Base-by-base conservation (phyloP, 1,140 invertebrate species). In the Drosophila setifemur region DNA sequence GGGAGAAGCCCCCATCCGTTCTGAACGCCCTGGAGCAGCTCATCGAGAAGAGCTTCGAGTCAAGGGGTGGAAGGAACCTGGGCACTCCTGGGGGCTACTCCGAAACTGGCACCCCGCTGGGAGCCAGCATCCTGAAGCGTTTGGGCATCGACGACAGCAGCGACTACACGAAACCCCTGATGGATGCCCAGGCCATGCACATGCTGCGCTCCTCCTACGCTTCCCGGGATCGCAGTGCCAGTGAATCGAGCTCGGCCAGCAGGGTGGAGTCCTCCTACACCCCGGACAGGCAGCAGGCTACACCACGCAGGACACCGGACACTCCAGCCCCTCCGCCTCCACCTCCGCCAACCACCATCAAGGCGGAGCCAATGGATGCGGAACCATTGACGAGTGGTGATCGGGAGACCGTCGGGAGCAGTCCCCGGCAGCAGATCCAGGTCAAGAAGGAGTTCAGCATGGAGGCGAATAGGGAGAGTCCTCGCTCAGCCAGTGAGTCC, bases 21-120 rank as follows among this genome's bases (percentile, higher is more conserved):
- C 91, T 98, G 2, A 98, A 97, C 90, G 97, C 97, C 4, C 97
- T 99, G 76, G 97, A 99, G 91, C 98, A 98, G 87, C 92, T 99
- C 55, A 99, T 99, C 89, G 97, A 98, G 89, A 98, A 98, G 90
- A 98, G 97, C 91, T 99, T 99, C 89, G 97, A 98, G 86, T 96
- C 96, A 11, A 92, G 96, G 21, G 93, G 91, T n/a, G 92, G 92
- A 6, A 92, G 61, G 7, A 25, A 21, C 25, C 63, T 66, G 57
- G 21, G 57, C 19, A 42, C 61, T 4, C 58, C 52, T 1, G 44
- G 66, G 0, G 69, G 75, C 2, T 77, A 89, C 2, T 90, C 93
- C 5, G 73, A 86, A 5, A 25, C 90, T 3, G 81, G 93, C 53
- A 95, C 95, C 1, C 95, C 95, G 0, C 94, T 96, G 75, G 96